Evolutionary conservation across 2,888 invertebrate species (phyloP).

Genomic region (Drosophila yooni): DNA sequence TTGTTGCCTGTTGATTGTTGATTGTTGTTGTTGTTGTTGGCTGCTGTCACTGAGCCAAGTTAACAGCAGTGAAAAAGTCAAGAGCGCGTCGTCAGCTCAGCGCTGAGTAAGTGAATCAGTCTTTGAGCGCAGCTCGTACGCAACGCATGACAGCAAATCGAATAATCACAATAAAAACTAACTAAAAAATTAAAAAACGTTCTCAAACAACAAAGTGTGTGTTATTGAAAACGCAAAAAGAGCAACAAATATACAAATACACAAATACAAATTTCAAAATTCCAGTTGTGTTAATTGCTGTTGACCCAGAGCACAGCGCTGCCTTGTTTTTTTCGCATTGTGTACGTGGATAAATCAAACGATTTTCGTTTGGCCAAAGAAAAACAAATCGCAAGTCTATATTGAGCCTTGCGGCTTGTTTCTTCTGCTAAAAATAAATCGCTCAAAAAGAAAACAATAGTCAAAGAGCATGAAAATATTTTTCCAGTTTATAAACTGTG

Average conservation of each 20-base stretch:
- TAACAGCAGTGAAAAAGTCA: constrained; percentile 50
- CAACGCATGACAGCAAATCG: constrained; percentile 46
- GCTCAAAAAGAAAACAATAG: constrained; percentile 25
- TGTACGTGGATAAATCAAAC: constrained; percentile 36
- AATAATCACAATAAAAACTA: neutral
- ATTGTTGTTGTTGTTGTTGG: constrained; percentile 4
- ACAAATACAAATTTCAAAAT: constrained; percentile 8
- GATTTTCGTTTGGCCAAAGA: constrained; percentile 14
- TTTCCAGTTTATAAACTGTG: constrained; percentile 48
- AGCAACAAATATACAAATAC: neutral
- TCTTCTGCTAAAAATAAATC: constrained; percentile 57
- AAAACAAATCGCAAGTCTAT: constrained; percentile 50
- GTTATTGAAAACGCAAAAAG: constrained; percentile 26
- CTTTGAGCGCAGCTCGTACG: constrained; percentile 72
- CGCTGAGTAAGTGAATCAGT: constrained; percentile 73
- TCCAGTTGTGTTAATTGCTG: constrained; percentile 28
- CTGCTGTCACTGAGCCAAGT: constrained; percentile 62
- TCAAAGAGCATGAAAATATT: constrained; percentile 54
- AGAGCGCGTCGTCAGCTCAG: constrained; percentile 24
- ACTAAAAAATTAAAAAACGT: constrained; percentile 2
- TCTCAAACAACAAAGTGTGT: constrained; percentile 20
- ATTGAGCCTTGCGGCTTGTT: constrained; percentile 51
- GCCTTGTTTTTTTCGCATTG: constrained; percentile 6
- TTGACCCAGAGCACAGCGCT: neutral
- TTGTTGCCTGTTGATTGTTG: neutral